Percentiles rank a stretch among this genome's conserved stretches.
Conservation (phyloP, 2,888 invertebrate species). For the Aspidiotus destructor region DNA sequence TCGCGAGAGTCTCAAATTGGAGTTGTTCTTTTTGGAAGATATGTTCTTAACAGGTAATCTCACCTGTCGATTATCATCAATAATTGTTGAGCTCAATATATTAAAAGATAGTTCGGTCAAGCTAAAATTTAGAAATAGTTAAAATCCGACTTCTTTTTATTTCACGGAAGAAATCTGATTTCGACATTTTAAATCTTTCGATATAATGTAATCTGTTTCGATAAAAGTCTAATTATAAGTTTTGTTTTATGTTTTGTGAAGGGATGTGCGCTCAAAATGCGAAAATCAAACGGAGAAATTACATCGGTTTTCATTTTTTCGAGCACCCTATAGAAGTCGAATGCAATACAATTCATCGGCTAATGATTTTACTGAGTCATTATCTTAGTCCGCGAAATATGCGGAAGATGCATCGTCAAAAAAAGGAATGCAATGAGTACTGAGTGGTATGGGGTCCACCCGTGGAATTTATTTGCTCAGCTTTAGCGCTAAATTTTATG, state of each 20-base stretch:
- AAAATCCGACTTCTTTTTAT: too few relatives aligned
- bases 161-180: too few relatives aligned
- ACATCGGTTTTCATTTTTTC: constrained; percentile 18
- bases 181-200: too few relatives aligned
- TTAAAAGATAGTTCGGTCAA: background rate
- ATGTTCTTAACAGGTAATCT: constrained; percentile 61
- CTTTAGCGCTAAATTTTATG: too few relatives aligned
- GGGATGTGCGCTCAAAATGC: constrained; percentile 14
- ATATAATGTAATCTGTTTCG: too few relatives aligned
- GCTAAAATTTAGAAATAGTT: background rate
- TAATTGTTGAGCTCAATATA: background rate
- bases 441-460: background rate
- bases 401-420: constrained; percentile 11
- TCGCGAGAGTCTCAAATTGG: constrained; percentile 55
- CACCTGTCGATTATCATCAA: background rate
- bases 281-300: background rate
- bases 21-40: constrained; percentile 67
- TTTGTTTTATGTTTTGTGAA: background rate
- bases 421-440: background rate
- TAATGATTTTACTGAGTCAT: constrained; percentile 18
- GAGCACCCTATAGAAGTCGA: constrained; percentile 15
- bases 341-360: constrained; percentile 11
- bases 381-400: constrained; percentile 6
- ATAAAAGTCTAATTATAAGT: too few relatives aligned
- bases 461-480: background rate